Base-by-base conservation (phyloP, 2,113 vertebrate species). In the Antigone vipio region DNA sequence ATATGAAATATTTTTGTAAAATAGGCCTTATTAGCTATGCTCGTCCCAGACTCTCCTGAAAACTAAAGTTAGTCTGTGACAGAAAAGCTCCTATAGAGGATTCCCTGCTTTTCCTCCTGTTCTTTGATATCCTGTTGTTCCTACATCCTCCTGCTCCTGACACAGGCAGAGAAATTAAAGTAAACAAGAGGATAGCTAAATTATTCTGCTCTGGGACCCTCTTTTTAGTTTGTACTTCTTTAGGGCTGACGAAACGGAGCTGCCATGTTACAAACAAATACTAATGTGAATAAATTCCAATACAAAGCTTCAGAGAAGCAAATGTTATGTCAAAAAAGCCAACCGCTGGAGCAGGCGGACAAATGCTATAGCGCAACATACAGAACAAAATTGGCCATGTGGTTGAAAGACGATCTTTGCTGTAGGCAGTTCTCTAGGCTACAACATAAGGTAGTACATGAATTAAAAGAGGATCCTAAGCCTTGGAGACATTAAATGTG, bases 341-440 rank as follows among this genome's bases (percentile, higher is more conserved):
- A 92, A 13, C 66, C 66, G 22, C 29, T 22, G 85, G 56, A 78
- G 79, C 83, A 91, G 92, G 42, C 1, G 45, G 88, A 42, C 89
- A 21, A 84, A 78, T 50, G 8, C 30, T 4, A 3, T 5, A 45
- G 47, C 27, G 34, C 56, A 47, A 71, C 0, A 1, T 22, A 58
- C 30, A 53, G 89, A 89, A 66, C 53, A 76, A 68, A 89, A 93
- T 9, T 69, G 62, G 32, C 78, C 89, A 14, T 0, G 63, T 56
- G 67, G 26, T 0, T 92, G 66, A 52, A 95, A 94, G 81, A 84
- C 15, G 62, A 73, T 92, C 80, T 68, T 89, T 85, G 91, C 87
- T 95, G 47, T 93, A 93, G 87, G 87, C 92, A 85, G 68, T 76
- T 97, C 76, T 56, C 53, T 55, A 66, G 92, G 94, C 68, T 78